Conservation (phyloP, 1,140 invertebrate genomes). For the Portunus trituberculatus region DNA sequence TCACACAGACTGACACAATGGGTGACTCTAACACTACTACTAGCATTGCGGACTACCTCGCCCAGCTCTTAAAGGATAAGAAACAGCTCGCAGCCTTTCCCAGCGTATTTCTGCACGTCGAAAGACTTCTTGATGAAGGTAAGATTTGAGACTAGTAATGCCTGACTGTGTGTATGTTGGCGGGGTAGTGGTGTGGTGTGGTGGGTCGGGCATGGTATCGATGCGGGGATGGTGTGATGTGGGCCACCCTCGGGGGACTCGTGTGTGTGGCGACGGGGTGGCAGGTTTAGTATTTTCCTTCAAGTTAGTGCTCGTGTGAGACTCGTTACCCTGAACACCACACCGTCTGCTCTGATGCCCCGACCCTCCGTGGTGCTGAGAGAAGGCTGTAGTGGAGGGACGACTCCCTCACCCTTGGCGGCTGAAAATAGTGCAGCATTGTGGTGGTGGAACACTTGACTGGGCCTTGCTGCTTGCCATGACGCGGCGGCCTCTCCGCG, state of each 20-base stretch:
- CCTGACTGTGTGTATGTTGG: background rate
- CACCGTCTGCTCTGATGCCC: background rate
- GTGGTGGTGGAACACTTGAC: background rate
- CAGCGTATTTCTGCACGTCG: slow-evolving; percentile 99
- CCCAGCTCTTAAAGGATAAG: slow-evolving; percentile 99
- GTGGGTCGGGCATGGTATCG: background rate
- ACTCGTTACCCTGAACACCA: background rate
- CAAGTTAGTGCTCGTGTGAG: background rate
- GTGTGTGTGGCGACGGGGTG: background rate
- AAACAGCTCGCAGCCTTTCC: slow-evolving; percentile 99
- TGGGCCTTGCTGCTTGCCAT: slow-evolving; percentile 2
- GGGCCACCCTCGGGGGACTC: background rate
- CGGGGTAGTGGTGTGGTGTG: too few relatives aligned
- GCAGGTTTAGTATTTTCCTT: background rate
- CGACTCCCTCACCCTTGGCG: slow-evolving; percentile 4
- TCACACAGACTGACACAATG: slow-evolving; percentile 75
- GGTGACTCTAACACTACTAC: slow-evolving; percentile 86
- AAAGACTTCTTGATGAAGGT: slow-evolving; percentile 99
- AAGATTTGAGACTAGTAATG: slow-evolving; percentile 81
- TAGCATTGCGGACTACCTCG: slow-evolving; percentile 99
- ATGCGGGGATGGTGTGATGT: background rate
- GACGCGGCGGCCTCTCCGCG: background rate
- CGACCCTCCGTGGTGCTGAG: background rate
- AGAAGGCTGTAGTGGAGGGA: background rate
- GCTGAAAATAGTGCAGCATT: slow-evolving; percentile 74